Base-by-base conservation (phyloP, 2,888 invertebrate species). In the Lithophane ornitopus region DNA sequence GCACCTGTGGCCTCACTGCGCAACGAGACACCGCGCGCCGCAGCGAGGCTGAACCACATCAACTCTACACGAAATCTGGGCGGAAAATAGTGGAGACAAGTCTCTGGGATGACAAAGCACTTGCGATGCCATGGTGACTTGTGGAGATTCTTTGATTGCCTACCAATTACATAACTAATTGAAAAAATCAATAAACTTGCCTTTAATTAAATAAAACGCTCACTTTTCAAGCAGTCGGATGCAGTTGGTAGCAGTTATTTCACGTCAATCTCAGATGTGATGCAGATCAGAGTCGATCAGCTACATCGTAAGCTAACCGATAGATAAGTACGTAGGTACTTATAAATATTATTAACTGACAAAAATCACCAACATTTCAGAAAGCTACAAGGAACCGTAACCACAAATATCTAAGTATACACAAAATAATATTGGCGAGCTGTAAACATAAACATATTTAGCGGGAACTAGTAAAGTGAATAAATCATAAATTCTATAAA, bases 401-500 rank as follows among this genome's bases (percentile, higher is more conserved):
- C 82, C 26, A 16, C 46, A 63, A 73, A 74, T 70, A 67, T 52
- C 28, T 26, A 56, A 34, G 44, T 28, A 44, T 61, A 49, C 73
- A 41, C 73, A 46, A 68, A 75, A 73, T 75, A 66, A 65, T 34
- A 70, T 75, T 22, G 58, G 66, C 66, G 46, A 52, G 26, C 65
- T 71, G 44, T 61, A 78, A 72, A 76, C 78, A 69, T 82, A 70
- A 52, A 74, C 67, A 54, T 56, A 58, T 74, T 81, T 39, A 58
- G 59, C 68, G 54, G 68, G 82, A 78, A 80, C 70, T 65, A 78
- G 82, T 76, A 79, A 80, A 80, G 65, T 78, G 78, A 75, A 80
- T 83, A 81, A 76, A 80, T 81, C 76, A 79, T 76, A 78, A 82
- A 87, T 70, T 82, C 85, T 81, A 85, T 78, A 81, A 87, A 85